Evolutionary conservation across 1,140 invertebrate genomes (phyloP), one percentile per base, ranked within the genome.

Genomic region (Dendroctonus ponderosae): DNA sequence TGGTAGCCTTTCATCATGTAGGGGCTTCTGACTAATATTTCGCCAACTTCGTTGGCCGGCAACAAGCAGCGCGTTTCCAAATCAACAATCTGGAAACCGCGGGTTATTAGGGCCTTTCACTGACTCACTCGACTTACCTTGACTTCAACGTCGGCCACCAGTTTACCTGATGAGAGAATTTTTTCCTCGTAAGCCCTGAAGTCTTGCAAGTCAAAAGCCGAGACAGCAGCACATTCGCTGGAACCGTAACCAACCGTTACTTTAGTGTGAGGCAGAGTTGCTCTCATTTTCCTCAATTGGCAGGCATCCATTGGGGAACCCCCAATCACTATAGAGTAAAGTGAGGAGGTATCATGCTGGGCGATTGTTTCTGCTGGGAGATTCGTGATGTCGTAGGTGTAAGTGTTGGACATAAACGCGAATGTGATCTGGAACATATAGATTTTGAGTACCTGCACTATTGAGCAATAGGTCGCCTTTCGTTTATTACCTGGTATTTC

Each of bases 11-110:
- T 73, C 68, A 72, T 74, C 4, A 87, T 76, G 57, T 82, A 76
- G n/a, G 81, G 80, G 8, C 86, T 86, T 70, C 85, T 85, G 12
- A 89, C 80, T 71, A 85, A 88, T 7, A 92, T 74, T 76, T 92
- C 90, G 9, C 90, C 90, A 53, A 79, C 75, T 66, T 84, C 65
- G 43, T 84, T 79, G 0, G 86, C 78, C 1, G 86, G 87, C 12
- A 90, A 70, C 12, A 79, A 68, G 70, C 85, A 75, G 5, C 84
- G 81, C n/a, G 80, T 88, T 59, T 88, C 83, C 37, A 84, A 72
- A 76, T 89, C 85, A 54, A 87, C 71, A 0, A 88, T 82, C 83
- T 76, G 26, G 6, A 74, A 70, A 62, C 43, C 8, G 43, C 12
- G 1, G 3, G 8, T 46, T 46, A 12, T 11, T 11, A 46, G 12